Base-by-base conservation (phyloP, 2,797 vertebrate species). In the Syngnathus acus region DNA sequence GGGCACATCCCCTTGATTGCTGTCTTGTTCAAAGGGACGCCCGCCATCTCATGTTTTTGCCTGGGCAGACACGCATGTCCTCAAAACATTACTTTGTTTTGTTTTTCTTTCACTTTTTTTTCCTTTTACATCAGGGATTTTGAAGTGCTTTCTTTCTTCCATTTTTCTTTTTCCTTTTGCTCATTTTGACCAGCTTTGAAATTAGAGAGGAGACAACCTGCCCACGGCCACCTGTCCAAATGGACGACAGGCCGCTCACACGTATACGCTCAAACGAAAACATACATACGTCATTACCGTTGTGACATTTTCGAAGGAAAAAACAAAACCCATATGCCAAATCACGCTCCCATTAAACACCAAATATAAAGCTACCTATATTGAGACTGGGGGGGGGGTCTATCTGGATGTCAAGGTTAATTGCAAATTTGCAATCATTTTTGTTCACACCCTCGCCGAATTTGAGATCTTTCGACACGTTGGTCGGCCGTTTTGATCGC, bases 401-500 rank as follows among this genome's bases (percentile, higher is more conserved):
- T 89, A 90, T 90, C 90, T 91, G 88, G 89, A 91, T 92, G 90
- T 91, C 90, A 87, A 88, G 89, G 84, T 90, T 85, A 89, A 87
- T 89, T 86, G 87, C 87, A 91, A 88, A 89, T 86, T 91, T 87
- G 85, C 87, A 90, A 90, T 89, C 87, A 88, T 88, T 91, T 91
- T 45, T 62, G 26, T 90, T 89, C 88, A 89, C 88, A 89, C 84
- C 87, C 87, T 86, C 82, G 72, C 82, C 83, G 85, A 87, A 90
- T 91, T 91, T 85, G 85, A 89, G 82, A 88, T 83, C 87, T 90
- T 87, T 82, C 84, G n/a, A n/a, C n/a, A n/a, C n/a, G 23, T 54
- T 77, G 68, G 87, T 80, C 84, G 84, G 88, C 87, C 79, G 81
- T 88, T 90, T 65, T 89, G 87, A 77, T 88, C 84, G 81, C 89